Evolutionary conservation across 2,113 vertebrate genomes (phyloP), one percentile per base, ranked within the genome.

Genomic region (Sinocyclocheilus maitianheensis): DNA sequence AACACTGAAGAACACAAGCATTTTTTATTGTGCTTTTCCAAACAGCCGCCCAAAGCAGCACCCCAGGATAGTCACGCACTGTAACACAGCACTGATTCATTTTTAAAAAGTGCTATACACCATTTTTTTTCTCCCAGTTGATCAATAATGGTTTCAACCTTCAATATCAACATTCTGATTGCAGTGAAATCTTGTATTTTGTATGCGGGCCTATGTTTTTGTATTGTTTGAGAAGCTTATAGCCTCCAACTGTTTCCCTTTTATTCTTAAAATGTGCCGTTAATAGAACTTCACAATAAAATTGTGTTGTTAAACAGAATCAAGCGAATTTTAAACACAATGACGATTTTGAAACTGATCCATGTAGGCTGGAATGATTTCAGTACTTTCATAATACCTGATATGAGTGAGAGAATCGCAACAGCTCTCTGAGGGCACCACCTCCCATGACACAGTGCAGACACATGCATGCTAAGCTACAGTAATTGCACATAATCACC

Each of bases 401-500:
- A 95, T 92, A 93, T 89, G 91, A 91, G 84, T 88, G 89, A 90
- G 87, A 93, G 91, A 72, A 85, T 63, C 80, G 48, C 72, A 84
- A 82, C 37, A 83, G 83, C 75, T 81, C 77, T 82, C 48, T 76
- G 51, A 84, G 76, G 69, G 77, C 51, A 48, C 53, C 63, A 76
- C 48, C 72, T n/a, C n/a, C 71, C 63, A 55, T 87, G 78, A 77
- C 82, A 92, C 89, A 93, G 93, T 94, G 93, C 93, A 93, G 93
- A 89, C 91, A 92, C 92, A 93, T 92, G 93, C 90, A 91, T 91
- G 93, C 93, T 93, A 94, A 93, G 88, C 91, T 94, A 95, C 93
- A 94, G 93, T 94, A 94, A 95, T 95, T 95, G 94, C 95, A 95
- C 94, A 93, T 90, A 89, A 85, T 91, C 87, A 93, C 91, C 90